Conservation (phyloP, 2,113 vertebrate species). For the Sprattus sprattus region DNA sequence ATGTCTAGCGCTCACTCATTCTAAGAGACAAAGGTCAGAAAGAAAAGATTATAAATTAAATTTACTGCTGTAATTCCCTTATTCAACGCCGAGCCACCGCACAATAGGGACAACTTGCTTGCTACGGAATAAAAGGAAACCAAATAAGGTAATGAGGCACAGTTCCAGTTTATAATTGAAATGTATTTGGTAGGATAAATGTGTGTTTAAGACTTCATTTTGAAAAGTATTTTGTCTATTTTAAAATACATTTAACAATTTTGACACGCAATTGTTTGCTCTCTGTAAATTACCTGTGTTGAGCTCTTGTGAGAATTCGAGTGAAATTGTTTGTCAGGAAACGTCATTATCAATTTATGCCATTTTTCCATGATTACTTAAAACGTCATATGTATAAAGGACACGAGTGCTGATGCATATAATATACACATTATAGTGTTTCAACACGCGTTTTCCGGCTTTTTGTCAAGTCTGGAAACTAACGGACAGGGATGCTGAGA, state of each 20-base stretch:
- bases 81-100: conserved; percentile 59
- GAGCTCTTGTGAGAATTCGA: neutral
- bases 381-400: neutral
- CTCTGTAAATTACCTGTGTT: neutral
- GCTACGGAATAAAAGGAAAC: conserved; percentile 65
- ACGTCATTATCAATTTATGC: neutral
- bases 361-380: neutral
- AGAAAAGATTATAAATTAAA: conserved; percentile 84
- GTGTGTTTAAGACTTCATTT: neutral
- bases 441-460: neutral
- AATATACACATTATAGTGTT: neutral
- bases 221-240: neutral
- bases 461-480: neutral
- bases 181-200: neutral
- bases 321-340: neutral
- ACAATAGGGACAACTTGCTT: conserved; percentile 57
- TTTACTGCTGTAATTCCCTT: conserved; percentile 63
- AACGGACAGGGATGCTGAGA: neutral
- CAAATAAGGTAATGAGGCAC: conserved; percentile 62
- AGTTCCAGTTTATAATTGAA: neutral
- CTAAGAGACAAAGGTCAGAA: conserved; percentile 85
- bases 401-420: neutral
- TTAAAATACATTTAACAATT: neutral
- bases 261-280: neutral
- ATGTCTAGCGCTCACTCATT: conserved; percentile 80